Percentiles rank a stretch among this genome's conserved stretches.
phyloP scores from a whole-genome alignment of 2,113 vertebrate species.

The Monarcha castaneiventris region DNA sequence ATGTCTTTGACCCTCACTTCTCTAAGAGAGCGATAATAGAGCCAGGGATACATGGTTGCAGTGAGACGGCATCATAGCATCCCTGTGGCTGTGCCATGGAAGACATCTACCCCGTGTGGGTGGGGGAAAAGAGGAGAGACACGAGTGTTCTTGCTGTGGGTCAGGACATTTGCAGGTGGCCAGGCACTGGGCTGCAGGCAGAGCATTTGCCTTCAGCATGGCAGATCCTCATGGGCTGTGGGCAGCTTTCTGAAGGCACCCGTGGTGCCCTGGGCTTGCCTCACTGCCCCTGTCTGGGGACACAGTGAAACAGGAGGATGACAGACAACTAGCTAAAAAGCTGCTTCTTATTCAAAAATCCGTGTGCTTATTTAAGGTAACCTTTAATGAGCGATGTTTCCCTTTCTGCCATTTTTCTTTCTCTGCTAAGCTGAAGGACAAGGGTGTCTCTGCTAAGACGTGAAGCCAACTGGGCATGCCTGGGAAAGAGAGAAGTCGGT shows the following conservation, averaged over 20 bases:
- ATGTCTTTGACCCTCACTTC: background rate
- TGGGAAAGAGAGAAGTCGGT: background rate
- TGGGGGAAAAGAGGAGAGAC: background rate
- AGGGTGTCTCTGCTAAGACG: background rate
- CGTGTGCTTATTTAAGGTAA: background rate
- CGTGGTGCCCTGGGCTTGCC: accelerated
- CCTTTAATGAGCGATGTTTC: background rate
- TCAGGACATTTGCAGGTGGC: background rate
- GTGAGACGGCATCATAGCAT: background rate
- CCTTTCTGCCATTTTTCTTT: background rate
- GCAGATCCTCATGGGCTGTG: accelerated
- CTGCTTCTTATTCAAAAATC: background rate
- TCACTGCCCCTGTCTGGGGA: too few relatives aligned
- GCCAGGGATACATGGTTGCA: background rate
- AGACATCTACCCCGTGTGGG: accelerated
- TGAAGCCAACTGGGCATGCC: background rate
- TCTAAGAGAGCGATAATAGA: accelerated
- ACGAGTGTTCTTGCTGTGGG: accelerated
- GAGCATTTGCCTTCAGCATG: background rate
- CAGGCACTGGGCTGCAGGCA: accelerated
- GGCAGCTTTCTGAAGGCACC: background rate
- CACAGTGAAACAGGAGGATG: background rate
- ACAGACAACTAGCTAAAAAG: background rate
- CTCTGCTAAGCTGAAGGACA: background rate
- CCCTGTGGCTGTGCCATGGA: accelerated